Evolutionary conservation across 2,797 vertebrate species (phyloP).

Genomic region (Acanthopagrus latus): DNA sequence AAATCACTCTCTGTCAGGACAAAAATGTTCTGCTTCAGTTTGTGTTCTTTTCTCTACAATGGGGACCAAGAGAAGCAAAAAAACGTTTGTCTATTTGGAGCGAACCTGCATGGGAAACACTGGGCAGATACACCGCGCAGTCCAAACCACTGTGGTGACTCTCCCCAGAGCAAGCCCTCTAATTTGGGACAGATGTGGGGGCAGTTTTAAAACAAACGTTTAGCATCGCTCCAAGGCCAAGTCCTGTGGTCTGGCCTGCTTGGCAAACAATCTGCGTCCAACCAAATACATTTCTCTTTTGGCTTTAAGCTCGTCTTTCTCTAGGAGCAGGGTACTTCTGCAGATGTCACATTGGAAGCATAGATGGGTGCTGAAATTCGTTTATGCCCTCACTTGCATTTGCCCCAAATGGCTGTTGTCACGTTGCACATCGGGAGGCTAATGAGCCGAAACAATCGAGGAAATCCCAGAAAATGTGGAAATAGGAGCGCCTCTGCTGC

Average conservation of each 20-base stretch:
- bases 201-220: conserved; percentile 81
- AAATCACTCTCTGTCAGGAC: conserved; percentile 47
- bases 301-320: conserved; percentile 34
- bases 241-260: conserved; percentile 76
- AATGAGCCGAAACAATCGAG: conserved; percentile 15
- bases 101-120: conserved; percentile 78
- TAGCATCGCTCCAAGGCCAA: conserved; percentile 70
- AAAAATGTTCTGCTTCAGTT: conserved; percentile 32
- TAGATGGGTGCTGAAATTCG: conserved; percentile 44
- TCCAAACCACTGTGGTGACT: conserved; percentile 81
- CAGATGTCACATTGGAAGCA: conserved; percentile 51
- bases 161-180: conserved; percentile 79
- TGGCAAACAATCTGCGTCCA: conserved; percentile 71
- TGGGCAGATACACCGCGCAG: conserved; percentile 66
- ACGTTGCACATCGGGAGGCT: conserved; percentile 29
- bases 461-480: conserved; percentile 20
- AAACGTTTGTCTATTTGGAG: conserved; percentile 74
- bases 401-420: conserved; percentile 34
- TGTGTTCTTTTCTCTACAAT: conserved; percentile 55
- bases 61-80: conserved; percentile 44
- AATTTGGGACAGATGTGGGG: conserved; percentile 85
- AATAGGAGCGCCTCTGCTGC: not conserved
- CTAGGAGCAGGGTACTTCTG: conserved; percentile 24
- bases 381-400: conserved; percentile 35
- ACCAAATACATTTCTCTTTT: conserved; percentile 62